These are phyloP conservation scores for Anthoptus insignis DNA, from an alignment of 2,888 invertebrate genomes.

Conservation along the genomic window DNA sequence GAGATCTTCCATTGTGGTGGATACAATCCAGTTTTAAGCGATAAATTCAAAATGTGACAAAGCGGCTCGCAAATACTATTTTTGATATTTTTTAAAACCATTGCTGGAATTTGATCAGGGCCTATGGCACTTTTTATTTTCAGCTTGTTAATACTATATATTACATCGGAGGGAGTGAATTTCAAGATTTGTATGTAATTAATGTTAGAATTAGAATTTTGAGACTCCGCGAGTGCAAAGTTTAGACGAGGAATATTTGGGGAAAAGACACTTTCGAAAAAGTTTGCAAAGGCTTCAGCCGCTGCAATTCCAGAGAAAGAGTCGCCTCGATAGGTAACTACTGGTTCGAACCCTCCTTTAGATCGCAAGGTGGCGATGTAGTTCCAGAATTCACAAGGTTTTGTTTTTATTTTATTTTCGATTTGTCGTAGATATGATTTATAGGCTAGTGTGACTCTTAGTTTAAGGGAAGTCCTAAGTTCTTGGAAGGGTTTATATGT, in stretches of 20 bases:
- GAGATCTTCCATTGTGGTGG: conserved; percentile 21
- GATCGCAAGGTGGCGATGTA: not conserved
- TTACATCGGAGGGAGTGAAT: conserved; percentile 2
- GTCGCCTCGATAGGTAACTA: not conserved
- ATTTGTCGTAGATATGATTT: not conserved
- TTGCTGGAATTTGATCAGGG: conserved; percentile 17
- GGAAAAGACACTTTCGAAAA: conserved; percentile 2
- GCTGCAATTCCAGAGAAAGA: not conserved
- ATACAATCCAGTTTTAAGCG: conserved; percentile 7
- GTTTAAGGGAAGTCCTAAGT: not conserved
- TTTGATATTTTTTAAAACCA: conserved; percentile 13
- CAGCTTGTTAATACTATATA: conserved; percentile 13
- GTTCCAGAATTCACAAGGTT: not conserved
- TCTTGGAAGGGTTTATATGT: not conserved
- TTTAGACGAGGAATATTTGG: conserved; percentile 9
- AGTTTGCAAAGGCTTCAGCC: conserved; percentile 3
- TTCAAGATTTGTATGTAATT: not conserved
- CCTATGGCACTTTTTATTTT: conserved; percentile 15
- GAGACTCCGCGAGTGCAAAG: not conserved
- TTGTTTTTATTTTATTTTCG: not conserved
- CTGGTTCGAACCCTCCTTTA: not conserved
- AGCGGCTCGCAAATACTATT: not conserved
- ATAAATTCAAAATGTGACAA: conserved; percentile 19
- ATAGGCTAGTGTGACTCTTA: not conserved
- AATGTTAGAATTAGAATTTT: conserved; percentile 1